These are phyloP conservation scores for Aurelia aurita complex sp. Pacific DNA, from an alignment of 30 jellyfish, hydroid and myxozoan genomes.

Conservation along the genomic window DNA sequence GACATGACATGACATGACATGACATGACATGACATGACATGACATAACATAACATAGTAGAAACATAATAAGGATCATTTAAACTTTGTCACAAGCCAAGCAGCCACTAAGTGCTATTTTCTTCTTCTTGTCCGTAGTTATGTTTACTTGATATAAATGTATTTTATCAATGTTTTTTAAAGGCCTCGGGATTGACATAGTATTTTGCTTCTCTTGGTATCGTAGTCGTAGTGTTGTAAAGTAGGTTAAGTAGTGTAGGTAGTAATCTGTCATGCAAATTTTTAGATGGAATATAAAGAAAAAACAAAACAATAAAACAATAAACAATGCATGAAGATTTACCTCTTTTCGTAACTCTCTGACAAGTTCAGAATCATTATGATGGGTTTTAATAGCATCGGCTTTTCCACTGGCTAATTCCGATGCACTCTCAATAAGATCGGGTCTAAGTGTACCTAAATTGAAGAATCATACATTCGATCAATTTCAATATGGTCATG, in stretches of 20 bases:
- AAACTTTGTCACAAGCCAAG: too few species aligned
- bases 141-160: too few species aligned
- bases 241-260: background rate
- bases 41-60: background rate
- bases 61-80: too few species aligned
- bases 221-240: background rate
- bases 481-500: too few species aligned
- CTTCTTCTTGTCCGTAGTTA: too few species aligned
- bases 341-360: slow-evolving; percentile 93
- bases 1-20: slow-evolving; percentile 9
- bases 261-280: background rate
- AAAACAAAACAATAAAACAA: background rate
- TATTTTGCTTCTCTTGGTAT: too few species aligned
- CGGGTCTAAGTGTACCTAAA: slow-evolving; percentile 97
- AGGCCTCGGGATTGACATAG: background rate
- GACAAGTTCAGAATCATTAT: slow-evolving; percentile 93
- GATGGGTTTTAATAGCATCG: slow-evolving; percentile 95
- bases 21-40: slow-evolving; percentile 5
- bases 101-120: too few species aligned
- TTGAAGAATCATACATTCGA: too few species aligned
- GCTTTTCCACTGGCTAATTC: slow-evolving; percentile 92
- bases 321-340: background rate
- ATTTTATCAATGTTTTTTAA: too few species aligned
- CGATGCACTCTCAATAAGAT: slow-evolving; percentile 98
- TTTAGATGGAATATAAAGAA: background rate